Conservation (phyloP, 37 sponge, comb jelly and placozoan species). For the Corticium candelabrum region DNA sequence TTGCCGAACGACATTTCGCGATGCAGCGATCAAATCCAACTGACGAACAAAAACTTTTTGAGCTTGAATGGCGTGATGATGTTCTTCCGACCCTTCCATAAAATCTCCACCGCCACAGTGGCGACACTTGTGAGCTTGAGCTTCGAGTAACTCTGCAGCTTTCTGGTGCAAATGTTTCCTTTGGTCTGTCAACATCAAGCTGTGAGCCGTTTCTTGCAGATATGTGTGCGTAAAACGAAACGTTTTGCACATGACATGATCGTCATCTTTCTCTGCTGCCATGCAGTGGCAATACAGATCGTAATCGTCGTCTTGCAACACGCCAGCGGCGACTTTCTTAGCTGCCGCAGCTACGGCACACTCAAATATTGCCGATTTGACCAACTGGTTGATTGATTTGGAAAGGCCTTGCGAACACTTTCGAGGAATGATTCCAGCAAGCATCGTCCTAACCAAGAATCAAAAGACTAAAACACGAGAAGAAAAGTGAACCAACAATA, state of each 20-base stretch:
- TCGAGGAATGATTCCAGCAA: constrained; percentile 47
- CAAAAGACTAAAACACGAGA: too few species aligned
- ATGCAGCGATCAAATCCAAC: neutral
- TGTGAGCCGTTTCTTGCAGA: constrained; percentile 70
- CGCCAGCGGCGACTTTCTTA: neutral
- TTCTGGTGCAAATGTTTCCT: constrained; percentile 53
- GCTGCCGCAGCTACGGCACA: constrained; percentile 49
- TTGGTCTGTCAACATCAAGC: constrained; percentile 64
- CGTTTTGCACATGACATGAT: constrained; percentile 24
- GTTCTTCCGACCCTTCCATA: constrained; percentile 1
- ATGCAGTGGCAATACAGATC: constrained; percentile 35
- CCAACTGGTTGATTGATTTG: constrained; percentile 26
- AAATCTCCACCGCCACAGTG: constrained; percentile 82
- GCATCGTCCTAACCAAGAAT: too few species aligned
- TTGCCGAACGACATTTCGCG: neutral
- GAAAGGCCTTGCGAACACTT: constrained; percentile 14
- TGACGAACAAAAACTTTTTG: constrained; percentile 3
- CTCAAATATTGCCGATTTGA: constrained; percentile 49
- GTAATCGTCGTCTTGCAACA: neutral
- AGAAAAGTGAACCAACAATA: too few species aligned
- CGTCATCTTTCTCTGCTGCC: neutral
- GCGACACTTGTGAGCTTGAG: constrained; percentile 74
- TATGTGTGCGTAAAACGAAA: constrained; percentile 76
- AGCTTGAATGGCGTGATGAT: constrained; percentile 3
- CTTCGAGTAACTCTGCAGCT: constrained; percentile 64